Evolutionary conservation across 2,888 invertebrate species (phyloP).

Genomic region (Idaea straminata): DNA sequence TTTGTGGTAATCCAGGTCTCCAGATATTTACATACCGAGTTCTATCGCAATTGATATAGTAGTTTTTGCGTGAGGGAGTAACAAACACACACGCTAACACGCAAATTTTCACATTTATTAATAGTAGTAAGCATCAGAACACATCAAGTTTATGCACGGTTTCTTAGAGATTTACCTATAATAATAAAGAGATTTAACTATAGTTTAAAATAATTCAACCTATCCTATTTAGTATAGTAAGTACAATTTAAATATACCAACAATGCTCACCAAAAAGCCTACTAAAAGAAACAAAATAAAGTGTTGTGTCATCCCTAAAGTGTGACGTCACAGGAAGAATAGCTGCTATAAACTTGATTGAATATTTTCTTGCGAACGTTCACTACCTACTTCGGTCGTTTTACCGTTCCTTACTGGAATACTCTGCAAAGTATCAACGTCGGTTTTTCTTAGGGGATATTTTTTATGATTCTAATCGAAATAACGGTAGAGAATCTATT

Average conservation of each 20-base stretch:
- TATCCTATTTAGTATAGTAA: too few relatives aligned
- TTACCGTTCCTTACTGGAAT: not conserved
- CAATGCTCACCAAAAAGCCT: not conserved
- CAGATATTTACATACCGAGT: too few relatives aligned
- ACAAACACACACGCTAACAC: too few relatives aligned
- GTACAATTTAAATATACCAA: not conserved
- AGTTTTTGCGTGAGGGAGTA: too few relatives aligned
- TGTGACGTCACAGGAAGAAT: slow-evolving; percentile 37
- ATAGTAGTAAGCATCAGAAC: too few relatives aligned
- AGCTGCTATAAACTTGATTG: slow-evolving; percentile 60
- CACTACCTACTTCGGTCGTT: slow-evolving; percentile 12
- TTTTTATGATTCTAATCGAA: not conserved
- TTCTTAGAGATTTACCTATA: too few relatives aligned
- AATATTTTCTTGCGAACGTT: slow-evolving; percentile 53
- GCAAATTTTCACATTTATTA: too few relatives aligned
- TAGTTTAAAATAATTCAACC: too few relatives aligned
- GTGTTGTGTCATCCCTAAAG: slow-evolving; percentile 17
- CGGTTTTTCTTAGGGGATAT: not conserved
- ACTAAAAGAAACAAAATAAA: slow-evolving; percentile 10
- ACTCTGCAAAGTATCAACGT: not conserved
- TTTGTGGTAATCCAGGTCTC: too few relatives aligned
- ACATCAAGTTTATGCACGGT: too few relatives aligned
- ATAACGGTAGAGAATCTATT: not conserved
- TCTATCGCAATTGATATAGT: too few relatives aligned
- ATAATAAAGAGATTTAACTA: too few relatives aligned